A percentile compares a stretch with the other conserved stretches of the same genome.
Evolutionary conservation across 1,140 invertebrate species (phyloP).

Genomic region (Pemphigus obesinymphae): DNA sequence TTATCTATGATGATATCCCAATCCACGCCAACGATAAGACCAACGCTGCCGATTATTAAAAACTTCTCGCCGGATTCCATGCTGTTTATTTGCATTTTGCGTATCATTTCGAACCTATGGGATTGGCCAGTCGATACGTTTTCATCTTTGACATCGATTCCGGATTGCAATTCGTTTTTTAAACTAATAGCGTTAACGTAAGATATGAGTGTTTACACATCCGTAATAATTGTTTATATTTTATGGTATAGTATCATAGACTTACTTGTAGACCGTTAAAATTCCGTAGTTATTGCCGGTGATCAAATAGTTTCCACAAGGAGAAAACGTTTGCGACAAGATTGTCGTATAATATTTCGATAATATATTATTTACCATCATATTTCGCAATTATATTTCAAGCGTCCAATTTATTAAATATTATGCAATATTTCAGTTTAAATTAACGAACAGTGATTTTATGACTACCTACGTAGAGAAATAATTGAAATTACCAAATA

Average conservation of each 20-base stretch:
- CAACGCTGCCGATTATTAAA: constrained; percentile 68
- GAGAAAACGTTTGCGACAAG: constrained; percentile 55
- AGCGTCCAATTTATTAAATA: constrained; percentile 43
- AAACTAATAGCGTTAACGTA: not conserved
- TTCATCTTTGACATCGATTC: not conserved
- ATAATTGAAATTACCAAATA: too few species aligned
- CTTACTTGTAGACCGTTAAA: constrained; percentile 78
- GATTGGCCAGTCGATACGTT: not conserved
- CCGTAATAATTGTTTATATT: too few species aligned
- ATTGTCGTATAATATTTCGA: constrained; percentile 45
- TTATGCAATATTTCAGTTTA: too few species aligned
- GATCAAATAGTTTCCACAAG: constrained; percentile 73
- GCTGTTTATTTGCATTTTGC: constrained; percentile 64
- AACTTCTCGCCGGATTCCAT: constrained; percentile 65
- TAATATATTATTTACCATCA: too few species aligned
- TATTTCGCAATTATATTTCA: too few species aligned
- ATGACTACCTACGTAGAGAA: too few species aligned
- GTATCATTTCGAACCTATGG: constrained; percentile 43
- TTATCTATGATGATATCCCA: constrained; percentile 63
- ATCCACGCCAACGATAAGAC: constrained; percentile 69
- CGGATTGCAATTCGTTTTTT: constrained; percentile 6
- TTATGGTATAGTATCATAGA: not conserved
- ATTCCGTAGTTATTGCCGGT: constrained; percentile 80
- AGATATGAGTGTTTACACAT: not conserved
- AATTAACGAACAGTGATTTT: too few species aligned